Conservation (phyloP, 2,888 invertebrate species). For the Macrosoma leucophasiata region DNA sequence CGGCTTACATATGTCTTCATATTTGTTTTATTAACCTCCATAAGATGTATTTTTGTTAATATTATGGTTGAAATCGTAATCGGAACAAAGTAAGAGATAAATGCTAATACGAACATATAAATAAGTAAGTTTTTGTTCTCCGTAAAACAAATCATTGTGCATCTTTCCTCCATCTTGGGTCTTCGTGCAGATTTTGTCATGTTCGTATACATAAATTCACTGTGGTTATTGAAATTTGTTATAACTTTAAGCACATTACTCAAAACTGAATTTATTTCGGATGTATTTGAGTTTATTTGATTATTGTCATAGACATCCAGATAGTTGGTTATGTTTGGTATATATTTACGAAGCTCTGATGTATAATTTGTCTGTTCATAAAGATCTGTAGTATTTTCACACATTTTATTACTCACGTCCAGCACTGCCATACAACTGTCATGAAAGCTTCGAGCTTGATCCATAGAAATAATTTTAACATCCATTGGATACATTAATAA, state of each 20-base stretch:
- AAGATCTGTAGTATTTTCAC: conserved; percentile 30
- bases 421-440: conserved; percentile 51
- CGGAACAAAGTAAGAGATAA: conserved; percentile 61
- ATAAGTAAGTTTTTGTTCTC: conserved; percentile 52
- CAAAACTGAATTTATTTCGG: conserved; percentile 41
- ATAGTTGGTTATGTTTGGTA: conserved; percentile 38
- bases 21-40: conserved; percentile 45
- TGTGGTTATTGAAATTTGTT: conserved; percentile 40
- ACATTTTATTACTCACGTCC: conserved; percentile 40
- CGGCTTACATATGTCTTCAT: conserved; percentile 51
- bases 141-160: conserved; percentile 54
- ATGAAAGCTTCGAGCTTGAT: conserved; percentile 33
- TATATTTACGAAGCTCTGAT: conserved; percentile 37
- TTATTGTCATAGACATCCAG: conserved; percentile 40
- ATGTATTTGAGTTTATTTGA: conserved; percentile 31
- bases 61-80: conserved; percentile 59
- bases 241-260: conserved; percentile 51
- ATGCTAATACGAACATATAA: conserved; percentile 51
- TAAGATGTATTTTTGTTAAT: conserved; percentile 55
- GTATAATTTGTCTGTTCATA: conserved; percentile 23
- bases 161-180: conserved; percentile 40
- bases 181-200: conserved; percentile 37
- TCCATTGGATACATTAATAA: conserved; percentile 56
- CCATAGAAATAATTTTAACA: conserved; percentile 40
- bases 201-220: conserved; percentile 33